Conservation (phyloP, 2,113 vertebrate genomes). For the Paramormyrops kingsleyae region DNA sequence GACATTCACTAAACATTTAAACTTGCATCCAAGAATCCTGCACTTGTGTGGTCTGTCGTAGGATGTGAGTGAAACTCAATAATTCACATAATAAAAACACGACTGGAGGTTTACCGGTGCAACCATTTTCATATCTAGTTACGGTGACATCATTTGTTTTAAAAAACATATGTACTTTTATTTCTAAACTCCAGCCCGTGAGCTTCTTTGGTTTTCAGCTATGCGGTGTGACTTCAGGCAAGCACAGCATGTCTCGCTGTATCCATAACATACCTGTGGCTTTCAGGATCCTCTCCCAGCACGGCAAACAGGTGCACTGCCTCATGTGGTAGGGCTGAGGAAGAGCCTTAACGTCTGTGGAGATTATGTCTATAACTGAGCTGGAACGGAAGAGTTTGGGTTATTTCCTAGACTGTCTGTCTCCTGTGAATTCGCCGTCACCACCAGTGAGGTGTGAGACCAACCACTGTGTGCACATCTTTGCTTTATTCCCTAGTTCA, state of each 20-base stretch:
- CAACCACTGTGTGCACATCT: background rate
- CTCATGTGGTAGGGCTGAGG: background rate
- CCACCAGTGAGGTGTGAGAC: background rate
- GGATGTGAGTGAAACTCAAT: background rate
- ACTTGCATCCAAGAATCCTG: background rate
- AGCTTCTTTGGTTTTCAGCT: background rate
- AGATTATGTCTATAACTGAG: background rate
- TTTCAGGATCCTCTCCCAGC: slow-evolving; percentile 9
- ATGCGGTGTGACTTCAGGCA: background rate
- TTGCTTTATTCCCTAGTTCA: background rate
- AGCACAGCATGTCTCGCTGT: background rate
- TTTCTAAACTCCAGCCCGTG: background rate
- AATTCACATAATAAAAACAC: background rate
- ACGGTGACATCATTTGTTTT: background rate
- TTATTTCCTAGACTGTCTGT: background rate
- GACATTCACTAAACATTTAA: background rate
- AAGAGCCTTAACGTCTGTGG: background rate
- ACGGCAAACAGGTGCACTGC: background rate
- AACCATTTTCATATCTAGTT: background rate
- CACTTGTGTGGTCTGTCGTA: background rate
- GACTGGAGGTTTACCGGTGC: background rate
- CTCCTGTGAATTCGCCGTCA: background rate
- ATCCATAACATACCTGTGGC: slow-evolving; percentile 14
- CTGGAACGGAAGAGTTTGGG: background rate
- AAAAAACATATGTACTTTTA: background rate